Evolutionary conservation across 2,888 invertebrate genomes (phyloP).

Genomic region (Imbricaverruca yamaguchii): DNA sequence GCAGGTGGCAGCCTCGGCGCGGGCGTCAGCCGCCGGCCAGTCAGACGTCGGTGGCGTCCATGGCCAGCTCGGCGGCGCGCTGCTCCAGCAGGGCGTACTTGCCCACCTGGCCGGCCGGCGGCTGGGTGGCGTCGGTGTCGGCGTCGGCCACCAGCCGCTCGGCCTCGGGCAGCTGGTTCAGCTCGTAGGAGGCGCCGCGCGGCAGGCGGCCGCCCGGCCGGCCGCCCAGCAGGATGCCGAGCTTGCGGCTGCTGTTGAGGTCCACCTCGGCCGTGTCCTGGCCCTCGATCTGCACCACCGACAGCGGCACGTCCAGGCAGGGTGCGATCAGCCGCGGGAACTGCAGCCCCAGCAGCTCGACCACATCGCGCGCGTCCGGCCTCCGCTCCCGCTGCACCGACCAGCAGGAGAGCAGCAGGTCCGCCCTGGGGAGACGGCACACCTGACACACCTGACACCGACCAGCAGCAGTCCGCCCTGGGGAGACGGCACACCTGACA

Average conservation of each 20-base stretch:
- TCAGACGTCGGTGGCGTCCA: not conserved
- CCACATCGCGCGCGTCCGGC: conserved; percentile 68
- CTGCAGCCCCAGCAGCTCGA: conserved; percentile 65
- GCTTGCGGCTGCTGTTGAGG: conserved; percentile 11
- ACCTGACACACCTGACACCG: not conserved
- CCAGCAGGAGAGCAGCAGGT: conserved; percentile 73
- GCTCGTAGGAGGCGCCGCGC: not conserved
- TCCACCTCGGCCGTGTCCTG: not conserved
- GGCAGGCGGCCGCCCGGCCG: not conserved
- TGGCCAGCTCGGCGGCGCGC: not conserved
- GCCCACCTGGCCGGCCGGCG: not conserved
- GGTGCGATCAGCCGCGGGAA: conserved; percentile 68
- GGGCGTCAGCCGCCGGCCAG: not conserved
- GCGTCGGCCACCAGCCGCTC: not conserved
- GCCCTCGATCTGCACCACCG: conserved; percentile 35
- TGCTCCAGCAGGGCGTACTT: not conserved
- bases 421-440: conserved; percentile 51
- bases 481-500: not conserved
- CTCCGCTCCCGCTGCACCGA: conserved; percentile 58
- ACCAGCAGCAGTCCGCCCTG: not conserved
- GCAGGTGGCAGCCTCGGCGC: too few relatives aligned
- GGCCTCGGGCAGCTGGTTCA: not conserved
- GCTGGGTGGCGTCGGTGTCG: not conserved
- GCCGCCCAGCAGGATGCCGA: not conserved
- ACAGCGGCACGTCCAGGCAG: conserved; percentile 65